A percentile compares a stretch with the other conserved stretches of the same genome.
phyloP scores from a whole-genome alignment of 92 coral and sea anemone species.

The Porites divaricata region DNA sequence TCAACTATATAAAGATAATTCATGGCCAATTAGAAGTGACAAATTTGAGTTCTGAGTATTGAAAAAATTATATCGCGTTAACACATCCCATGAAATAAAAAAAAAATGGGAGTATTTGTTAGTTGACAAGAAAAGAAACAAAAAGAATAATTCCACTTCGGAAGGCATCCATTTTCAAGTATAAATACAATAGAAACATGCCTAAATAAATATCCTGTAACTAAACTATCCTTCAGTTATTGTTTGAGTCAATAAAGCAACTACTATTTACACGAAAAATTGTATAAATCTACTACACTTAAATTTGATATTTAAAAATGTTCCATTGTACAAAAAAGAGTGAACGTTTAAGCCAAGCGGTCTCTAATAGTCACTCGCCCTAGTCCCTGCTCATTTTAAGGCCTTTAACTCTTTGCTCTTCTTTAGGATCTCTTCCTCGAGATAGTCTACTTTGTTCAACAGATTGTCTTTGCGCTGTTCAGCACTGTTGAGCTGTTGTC shows the following conservation, averaged over 20 bases:
- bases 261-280: conserved; percentile 11
- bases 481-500: conserved; percentile 81
- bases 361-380: background rate
- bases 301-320: background rate
- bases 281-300: background rate
- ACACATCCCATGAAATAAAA: background rate
- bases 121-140: background rate
- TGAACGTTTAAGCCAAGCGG: background rate
- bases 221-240: background rate
- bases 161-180: background rate
- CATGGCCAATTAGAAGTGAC: background rate
- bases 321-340: background rate
- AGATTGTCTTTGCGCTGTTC: conserved; percentile 84
- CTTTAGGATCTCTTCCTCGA: conserved; percentile 88
- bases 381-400: background rate
- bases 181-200: conserved; percentile 13
- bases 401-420: conserved; percentile 76
- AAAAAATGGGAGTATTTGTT: background rate
- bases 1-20: background rate
- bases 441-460: conserved; percentile 75
- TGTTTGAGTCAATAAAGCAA: background rate
- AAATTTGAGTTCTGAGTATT: background rate
- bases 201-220: conserved; percentile 26
- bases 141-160: background rate
- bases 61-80: background rate